Conservation (phyloP, 2,797 vertebrate genomes). For the Huso huso region DNA sequence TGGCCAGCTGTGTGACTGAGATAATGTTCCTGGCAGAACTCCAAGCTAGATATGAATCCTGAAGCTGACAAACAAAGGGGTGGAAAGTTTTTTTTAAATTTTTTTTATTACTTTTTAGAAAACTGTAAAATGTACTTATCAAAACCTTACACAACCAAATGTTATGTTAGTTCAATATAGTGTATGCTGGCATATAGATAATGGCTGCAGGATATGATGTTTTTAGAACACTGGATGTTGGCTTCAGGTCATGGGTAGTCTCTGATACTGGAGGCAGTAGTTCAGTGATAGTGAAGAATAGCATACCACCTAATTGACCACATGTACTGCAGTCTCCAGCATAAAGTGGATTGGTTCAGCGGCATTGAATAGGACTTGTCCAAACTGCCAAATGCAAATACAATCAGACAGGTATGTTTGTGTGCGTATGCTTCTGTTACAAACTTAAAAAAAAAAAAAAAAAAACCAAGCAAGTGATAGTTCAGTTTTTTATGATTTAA, state of each 20-base stretch:
- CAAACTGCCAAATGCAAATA: background rate
- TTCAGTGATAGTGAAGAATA: constrained; percentile 1
- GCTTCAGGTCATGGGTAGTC: background rate
- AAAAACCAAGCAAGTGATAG: too few species aligned
- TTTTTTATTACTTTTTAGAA: background rate
- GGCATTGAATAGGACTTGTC: background rate
- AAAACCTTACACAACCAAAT: too few species aligned
- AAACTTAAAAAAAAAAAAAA: too few species aligned
- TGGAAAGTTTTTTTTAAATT: background rate
- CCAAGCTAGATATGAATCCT: background rate
- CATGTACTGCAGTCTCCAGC: background rate
- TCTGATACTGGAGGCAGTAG: background rate
- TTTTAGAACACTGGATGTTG: background rate
- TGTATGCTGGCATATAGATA: background rate
- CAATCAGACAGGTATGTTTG: background rate
- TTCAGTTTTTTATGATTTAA: too few species aligned
- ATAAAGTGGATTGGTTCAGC: background rate
- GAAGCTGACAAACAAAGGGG: background rate
- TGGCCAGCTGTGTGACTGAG: background rate
- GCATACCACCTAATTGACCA: background rate
- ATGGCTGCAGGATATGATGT: background rate
- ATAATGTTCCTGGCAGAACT: background rate
- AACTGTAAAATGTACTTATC: too few species aligned
- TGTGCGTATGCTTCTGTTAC: constrained; percentile 10
- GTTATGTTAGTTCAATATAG: too few species aligned